Conservation (phyloP, 2,888 invertebrate genomes). For the Leptopterna dolabrata region DNA sequence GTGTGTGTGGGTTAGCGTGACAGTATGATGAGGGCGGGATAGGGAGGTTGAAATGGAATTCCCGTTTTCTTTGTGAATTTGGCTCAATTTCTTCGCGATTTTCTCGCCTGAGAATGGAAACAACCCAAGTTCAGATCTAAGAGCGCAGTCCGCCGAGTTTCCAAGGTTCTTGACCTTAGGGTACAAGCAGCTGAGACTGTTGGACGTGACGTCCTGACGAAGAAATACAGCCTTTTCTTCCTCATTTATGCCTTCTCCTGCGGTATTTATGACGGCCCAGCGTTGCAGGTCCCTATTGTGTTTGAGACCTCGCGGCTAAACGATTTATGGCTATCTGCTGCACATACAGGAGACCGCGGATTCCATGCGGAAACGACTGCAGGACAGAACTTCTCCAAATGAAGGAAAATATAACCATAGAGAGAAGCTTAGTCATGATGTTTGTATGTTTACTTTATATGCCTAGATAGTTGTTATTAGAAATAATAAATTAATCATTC, state of each 20-base stretch:
- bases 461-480: too few relatives aligned
- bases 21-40: too few relatives aligned
- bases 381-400: not conserved
- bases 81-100: too few relatives aligned
- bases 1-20: too few relatives aligned
- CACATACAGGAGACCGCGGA: not conserved
- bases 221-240: not conserved
- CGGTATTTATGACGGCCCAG: not conserved
- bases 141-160: slow-evolving; percentile 2
- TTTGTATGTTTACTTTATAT: too few relatives aligned
- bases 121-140: not conserved
- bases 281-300: not conserved
- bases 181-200: not conserved
- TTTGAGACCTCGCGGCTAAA: not conserved
- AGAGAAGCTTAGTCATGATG: too few relatives aligned
- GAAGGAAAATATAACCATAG: too few relatives aligned
- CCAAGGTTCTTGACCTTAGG: slow-evolving; percentile 17
- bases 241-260: not conserved
- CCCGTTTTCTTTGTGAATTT: too few relatives aligned
- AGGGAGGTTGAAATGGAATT: too few relatives aligned
- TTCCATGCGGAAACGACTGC: not conserved
- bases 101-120: not conserved
- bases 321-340: not conserved
- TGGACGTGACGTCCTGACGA: not conserved
- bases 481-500: too few relatives aligned